These are phyloP conservation scores for Drosophila virilis DNA, from an alignment of 1,140 invertebrate genomes.

Conservation along the genomic window DNA sequence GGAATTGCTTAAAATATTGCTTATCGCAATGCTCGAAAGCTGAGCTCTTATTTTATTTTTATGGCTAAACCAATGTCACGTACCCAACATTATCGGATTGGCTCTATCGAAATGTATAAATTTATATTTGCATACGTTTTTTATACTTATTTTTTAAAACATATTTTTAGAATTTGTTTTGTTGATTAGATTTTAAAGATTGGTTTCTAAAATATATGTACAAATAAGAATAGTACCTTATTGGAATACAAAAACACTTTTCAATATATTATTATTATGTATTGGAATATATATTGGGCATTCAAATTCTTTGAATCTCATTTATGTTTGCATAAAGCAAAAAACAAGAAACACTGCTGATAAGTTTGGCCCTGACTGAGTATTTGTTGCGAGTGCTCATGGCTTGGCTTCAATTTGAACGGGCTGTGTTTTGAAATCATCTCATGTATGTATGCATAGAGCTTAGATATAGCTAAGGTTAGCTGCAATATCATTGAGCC, in stretches of 20 bases:
- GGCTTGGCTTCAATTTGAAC: neutral
- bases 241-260: no score
- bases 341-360: neutral
- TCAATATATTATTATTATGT: neutral
- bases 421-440: neutral
- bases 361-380: neutral
- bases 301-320: neutral
- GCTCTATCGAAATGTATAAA: neutral
- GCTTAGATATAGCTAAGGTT: slow-evolving; percentile 17
- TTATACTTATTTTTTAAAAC: no score
- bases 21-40: slow-evolving; percentile 22
- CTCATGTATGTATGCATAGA: neutral
- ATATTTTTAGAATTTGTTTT: no score
- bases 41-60: neutral
- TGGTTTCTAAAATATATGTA: no score
- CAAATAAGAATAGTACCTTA: no score
- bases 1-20: slow-evolving; percentile 31
- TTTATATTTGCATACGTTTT: neutral
- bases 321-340: neutral
- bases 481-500: slow-evolving; percentile 13
- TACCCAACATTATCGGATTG: neutral
- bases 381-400: neutral
- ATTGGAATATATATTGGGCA: no score
- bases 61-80: slow-evolving; percentile 13
- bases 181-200: no score